Percentiles rank a stretch among this genome's conserved stretches.
These are phyloP conservation scores for Trichonephila clavipes DNA, from an alignment of 1,140 invertebrate genomes.

Conservation along the genomic window DNA sequence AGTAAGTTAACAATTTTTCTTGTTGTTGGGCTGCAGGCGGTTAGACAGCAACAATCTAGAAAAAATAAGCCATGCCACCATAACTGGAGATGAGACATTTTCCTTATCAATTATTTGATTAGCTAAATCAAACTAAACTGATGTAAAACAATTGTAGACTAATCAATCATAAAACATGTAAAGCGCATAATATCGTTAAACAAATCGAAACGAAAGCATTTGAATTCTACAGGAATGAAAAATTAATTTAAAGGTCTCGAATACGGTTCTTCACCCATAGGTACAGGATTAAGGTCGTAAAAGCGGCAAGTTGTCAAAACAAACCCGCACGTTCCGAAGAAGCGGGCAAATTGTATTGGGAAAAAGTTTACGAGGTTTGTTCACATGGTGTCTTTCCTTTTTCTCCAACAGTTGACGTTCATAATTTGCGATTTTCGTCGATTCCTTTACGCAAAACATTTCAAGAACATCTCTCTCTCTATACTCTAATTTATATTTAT, in stretches of 20 bases:
- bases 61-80: too few relatives aligned
- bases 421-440: neutral
- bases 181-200: too few relatives aligned
- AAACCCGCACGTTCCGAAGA: neutral
- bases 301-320: slow-evolving; percentile 6
- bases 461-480: too few relatives aligned
- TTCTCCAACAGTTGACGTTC: neutral
- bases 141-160: too few relatives aligned
- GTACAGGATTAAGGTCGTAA: slow-evolving; percentile 6
- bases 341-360: neutral
- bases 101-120: too few relatives aligned
- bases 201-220: neutral
- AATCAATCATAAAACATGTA: too few relatives aligned
- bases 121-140: too few relatives aligned
- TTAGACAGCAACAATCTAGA: too few relatives aligned
- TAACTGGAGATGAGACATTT: too few relatives aligned
- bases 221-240: neutral
- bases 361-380: slow-evolving; percentile 4
- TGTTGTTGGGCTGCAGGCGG: too few relatives aligned
- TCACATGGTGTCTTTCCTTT: neutral
- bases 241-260: neutral
- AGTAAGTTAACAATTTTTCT: too few relatives aligned
- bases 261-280: neutral
- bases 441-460: neutral
- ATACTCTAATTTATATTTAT: too few relatives aligned